Base-by-base conservation (phyloP, 2,797 vertebrate species). In the Glossophaga mutica region DNA sequence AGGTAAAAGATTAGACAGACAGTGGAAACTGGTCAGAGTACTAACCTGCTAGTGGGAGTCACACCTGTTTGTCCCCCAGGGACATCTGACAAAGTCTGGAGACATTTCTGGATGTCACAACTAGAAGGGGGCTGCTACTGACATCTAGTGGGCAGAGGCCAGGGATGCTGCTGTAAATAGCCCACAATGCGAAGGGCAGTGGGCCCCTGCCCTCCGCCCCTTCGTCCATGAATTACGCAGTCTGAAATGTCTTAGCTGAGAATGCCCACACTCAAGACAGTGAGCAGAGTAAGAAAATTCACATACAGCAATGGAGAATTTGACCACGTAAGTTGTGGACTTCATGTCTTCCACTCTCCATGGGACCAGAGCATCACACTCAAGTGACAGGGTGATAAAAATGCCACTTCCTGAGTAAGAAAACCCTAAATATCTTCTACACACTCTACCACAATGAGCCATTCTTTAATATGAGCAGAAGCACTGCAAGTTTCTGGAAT, bases 401-500 rank as follows among this genome's bases (percentile, higher is more conserved):
- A 96, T 14, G 50, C 65, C 8, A 91, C 52, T 79, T 65, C 34
- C 21, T 44, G 37, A 79, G 62, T 18, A 78, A 83, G 46, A 77
- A 71, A 89, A 52, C 22, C n/a, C 42, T 48, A 37, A 70, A 26
- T 19, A 11, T 34, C 79, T 84, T 79, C 78, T 34, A 89, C 3
- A 73, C 5, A 62, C 4, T 78, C 68, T 39, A 55, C 62, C 74
- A 90, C 67, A 88, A 65, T 0, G 7, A 85, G 32, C n/a, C 77
- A 46, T 34, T 90, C 48, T 94, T 95, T 74, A 62, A 71, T 50
- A 62, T 9, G 46, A 89, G 65, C 37, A 82, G 78, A 89, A 84
- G 11, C 50, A 34, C 52, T 32, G 50, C 15, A 74, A 39, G 50
- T 62, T 92, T 93, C 81, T 52, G 50, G 73, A 87, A 68, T 50